A percentile compares a stretch with the other conserved stretches of the same genome.
Evolutionary conservation across 2,797 vertebrate species (phyloP).

Genomic region (Remorina albescens): DNA sequence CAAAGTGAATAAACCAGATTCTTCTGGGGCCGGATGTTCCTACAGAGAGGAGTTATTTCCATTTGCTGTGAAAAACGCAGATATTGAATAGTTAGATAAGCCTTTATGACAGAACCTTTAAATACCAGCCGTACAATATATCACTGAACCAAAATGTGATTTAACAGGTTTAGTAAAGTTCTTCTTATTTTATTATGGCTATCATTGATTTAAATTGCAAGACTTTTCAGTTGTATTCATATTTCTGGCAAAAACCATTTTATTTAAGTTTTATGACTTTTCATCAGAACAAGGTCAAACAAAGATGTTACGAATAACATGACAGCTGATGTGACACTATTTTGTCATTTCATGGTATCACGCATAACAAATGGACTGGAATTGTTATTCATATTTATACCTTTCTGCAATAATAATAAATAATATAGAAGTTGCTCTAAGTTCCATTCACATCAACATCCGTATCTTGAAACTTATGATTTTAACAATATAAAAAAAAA

Average conservation of each 20-base stretch:
- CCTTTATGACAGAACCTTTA: slow-evolving; percentile 28
- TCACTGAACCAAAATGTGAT: background rate
- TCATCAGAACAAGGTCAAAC: background rate
- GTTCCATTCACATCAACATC: background rate
- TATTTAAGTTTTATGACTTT: background rate
- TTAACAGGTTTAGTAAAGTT: background rate
- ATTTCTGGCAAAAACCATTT: background rate
- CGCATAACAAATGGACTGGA: background rate
- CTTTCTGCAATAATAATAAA: too few relatives aligned
- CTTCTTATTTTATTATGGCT: slow-evolving; percentile 8
- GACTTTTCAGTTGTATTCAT: background rate
- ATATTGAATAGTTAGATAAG: slow-evolving; percentile 39
- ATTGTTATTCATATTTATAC: background rate
- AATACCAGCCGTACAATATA: background rate
- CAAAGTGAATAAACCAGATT: slow-evolving; percentile 47
- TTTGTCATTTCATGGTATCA: background rate
- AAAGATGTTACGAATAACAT: background rate
- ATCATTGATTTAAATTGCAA: background rate
- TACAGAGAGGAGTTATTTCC: slow-evolving; percentile 38
- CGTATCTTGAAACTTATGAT: background rate
- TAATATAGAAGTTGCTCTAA: background rate
- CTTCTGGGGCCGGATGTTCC: slow-evolving; percentile 62
- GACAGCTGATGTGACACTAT: background rate
- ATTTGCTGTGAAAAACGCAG: slow-evolving; percentile 12
- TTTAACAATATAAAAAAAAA: background rate